Conservation (phyloP, 2,888 invertebrate species). For the Melangyna quadrimaculata region DNA sequence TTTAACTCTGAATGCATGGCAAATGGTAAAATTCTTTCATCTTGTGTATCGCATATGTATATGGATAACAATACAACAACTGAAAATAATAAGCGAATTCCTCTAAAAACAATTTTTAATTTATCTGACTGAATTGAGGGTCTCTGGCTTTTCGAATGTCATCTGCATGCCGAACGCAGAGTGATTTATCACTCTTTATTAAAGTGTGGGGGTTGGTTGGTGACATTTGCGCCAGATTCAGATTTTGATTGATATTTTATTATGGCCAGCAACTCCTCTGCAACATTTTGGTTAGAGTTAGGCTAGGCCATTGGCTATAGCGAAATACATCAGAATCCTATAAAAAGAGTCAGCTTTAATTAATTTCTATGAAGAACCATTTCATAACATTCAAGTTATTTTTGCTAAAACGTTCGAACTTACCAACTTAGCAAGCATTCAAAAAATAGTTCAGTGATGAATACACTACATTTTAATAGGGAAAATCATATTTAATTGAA, state of each 20-base stretch:
- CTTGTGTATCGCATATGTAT: not conserved
- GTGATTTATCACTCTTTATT: slow-evolving; percentile 49
- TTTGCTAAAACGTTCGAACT: too few relatives aligned
- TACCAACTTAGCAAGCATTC: too few relatives aligned
- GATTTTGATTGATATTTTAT: slow-evolving; percentile 50
- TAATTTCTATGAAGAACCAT: too few relatives aligned
- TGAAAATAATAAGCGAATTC: slow-evolving; percentile 22
- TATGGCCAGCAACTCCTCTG: not conserved
- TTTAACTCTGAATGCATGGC: not conserved
- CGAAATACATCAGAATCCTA: not conserved
- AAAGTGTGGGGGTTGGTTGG: not conserved
- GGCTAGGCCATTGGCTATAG: too few relatives aligned
- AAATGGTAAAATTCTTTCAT: not conserved
- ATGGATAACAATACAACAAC: not conserved
- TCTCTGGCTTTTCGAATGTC: not conserved
- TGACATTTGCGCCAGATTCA: slow-evolving; percentile 28
- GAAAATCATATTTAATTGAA: too few relatives aligned
- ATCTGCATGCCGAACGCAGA: slow-evolving; percentile 17
- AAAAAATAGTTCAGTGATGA: too few relatives aligned
- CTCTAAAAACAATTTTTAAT: not conserved
- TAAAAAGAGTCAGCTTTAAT: too few relatives aligned
- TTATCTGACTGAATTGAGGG: not conserved
- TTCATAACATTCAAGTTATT: too few relatives aligned
- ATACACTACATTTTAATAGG: too few relatives aligned
- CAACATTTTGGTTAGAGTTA: too few relatives aligned